Evolutionary conservation across 2,797 vertebrate species (phyloP), one percentile per base, ranked within the genome.

Genomic region (Typhlichthys eigenmanni): DNA sequence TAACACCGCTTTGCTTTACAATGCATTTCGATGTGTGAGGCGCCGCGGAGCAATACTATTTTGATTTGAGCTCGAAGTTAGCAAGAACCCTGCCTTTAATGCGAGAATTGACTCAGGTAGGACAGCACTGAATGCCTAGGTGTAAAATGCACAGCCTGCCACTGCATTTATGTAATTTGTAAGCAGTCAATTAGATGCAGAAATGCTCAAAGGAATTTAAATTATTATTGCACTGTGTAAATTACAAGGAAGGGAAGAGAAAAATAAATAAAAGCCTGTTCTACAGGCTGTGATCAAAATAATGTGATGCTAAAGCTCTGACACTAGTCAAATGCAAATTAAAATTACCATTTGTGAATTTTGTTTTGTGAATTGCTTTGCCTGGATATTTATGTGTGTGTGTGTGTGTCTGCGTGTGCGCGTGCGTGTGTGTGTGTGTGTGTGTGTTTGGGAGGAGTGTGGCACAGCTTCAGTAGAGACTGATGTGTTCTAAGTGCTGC

Each of bases 151-250:
- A 29, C 24, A 29, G 24, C 24, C 24, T 29, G 24, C 24, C 24
- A 29, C 24, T 29, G 24, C 38, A 85, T 87, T 87, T 87, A 81
- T 47, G 70, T 62, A 75, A 84, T 75, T 81, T 78, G 68, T 89
- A 88, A 88, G 91, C 79, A 86, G 84, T 86, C 90, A 83, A 88
- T 89, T 72, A 80, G 85, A 80, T 75, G 81, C 81, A 84, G 81
- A 72, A 87, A 85, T 57, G 73, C 86, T 88, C 86, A 70, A 69
- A 85, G 85, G 82, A 81, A 65, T 77, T 85, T 85, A 71, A 73
- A 74, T 74, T 67, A 70, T 78, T 51, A 74, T 79, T 75, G 64
- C 52, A 17, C 60, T 64, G 56, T 8, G 64, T 5, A 7, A 32
- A 66, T 71, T 43, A 43, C 38, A 43, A 80, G 58, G 55, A 47